These are phyloP conservation scores for Enteromius radiatus DNA, from an alignment of 2,797 vertebrate species.

Conservation along the genomic window DNA sequence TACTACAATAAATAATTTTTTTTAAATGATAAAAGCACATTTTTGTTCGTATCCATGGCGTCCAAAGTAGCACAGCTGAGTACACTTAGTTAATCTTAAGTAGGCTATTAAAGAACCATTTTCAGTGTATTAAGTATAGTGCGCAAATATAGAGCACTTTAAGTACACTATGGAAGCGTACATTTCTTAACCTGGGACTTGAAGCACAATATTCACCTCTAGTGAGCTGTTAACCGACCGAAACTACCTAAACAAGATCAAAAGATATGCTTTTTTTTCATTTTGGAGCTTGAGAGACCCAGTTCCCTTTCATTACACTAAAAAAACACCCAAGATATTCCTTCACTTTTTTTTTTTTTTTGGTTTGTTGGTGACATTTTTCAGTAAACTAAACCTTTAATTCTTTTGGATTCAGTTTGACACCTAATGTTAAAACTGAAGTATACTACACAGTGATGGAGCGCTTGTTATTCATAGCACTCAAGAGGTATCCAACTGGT, in stretches of 20 bases:
- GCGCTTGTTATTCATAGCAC: constrained; percentile 64
- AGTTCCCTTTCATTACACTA: neutral
- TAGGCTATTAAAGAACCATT: too few species aligned
- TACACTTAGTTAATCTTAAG: too few species aligned
- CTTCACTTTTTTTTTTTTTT: too few species aligned
- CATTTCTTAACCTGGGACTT: neutral
- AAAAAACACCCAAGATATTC: neutral
- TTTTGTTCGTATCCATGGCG: too few species aligned
- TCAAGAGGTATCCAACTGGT: constrained; percentile 63
- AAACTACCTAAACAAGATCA: neutral
- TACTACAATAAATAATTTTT: too few species aligned
- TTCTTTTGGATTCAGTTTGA: neutral
- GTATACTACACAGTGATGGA: constrained; percentile 36
- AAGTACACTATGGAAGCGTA: too few species aligned
- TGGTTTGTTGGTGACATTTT: too few species aligned
- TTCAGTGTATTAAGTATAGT: too few species aligned
- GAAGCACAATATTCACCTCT: neutral
- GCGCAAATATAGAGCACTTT: too few species aligned
- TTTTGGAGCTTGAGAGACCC: neutral
- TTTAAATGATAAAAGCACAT: too few species aligned
- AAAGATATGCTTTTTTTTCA: neutral
- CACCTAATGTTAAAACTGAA: constrained; percentile 15
- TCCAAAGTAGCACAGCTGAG: too few species aligned
- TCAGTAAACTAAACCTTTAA: neutral
- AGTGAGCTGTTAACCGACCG: neutral